Evolutionary conservation across 2,113 vertebrate genomes (phyloP).

Genomic region (Zapus hudsonius): DNA sequence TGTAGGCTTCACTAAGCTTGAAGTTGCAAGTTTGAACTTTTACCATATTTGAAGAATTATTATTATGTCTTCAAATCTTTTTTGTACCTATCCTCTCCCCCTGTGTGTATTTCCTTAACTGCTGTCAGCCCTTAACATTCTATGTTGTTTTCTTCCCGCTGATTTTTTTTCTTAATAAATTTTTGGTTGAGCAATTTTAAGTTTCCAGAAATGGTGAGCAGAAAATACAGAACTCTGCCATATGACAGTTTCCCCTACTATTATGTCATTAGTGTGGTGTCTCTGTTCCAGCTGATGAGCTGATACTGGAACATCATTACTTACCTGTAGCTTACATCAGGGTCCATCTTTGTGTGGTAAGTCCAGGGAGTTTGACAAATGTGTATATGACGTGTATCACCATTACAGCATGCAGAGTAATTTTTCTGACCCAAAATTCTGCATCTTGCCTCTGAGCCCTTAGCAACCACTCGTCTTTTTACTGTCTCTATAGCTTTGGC

Average conservation of each 20-base stretch:
- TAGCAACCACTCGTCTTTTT: neutral
- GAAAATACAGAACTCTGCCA: neutral
- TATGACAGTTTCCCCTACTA: neutral
- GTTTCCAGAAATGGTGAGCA: conserved; percentile 1
- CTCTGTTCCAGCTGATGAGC: neutral
- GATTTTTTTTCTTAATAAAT: neutral
- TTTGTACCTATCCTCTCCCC: neutral
- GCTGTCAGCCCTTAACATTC: neutral
- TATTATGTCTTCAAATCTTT: neutral
- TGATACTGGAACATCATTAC: neutral
- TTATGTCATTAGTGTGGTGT: neutral
- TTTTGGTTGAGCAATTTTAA: neutral
- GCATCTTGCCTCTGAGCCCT: neutral
- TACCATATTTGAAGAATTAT: neutral
- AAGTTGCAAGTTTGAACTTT: neutral
- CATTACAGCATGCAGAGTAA: neutral
- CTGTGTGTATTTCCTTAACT: neutral
- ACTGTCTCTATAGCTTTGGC: neutral
- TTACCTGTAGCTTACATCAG: neutral
- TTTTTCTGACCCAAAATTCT: neutral
- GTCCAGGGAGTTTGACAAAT: neutral
- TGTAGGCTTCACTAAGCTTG: neutral
- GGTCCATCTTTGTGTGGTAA: neutral
- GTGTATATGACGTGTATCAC: neutral
- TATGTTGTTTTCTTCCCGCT: neutral